phyloP scores from a whole-genome alignment of 2,797 vertebrate species.

The Ibycter americanus region DNA sequence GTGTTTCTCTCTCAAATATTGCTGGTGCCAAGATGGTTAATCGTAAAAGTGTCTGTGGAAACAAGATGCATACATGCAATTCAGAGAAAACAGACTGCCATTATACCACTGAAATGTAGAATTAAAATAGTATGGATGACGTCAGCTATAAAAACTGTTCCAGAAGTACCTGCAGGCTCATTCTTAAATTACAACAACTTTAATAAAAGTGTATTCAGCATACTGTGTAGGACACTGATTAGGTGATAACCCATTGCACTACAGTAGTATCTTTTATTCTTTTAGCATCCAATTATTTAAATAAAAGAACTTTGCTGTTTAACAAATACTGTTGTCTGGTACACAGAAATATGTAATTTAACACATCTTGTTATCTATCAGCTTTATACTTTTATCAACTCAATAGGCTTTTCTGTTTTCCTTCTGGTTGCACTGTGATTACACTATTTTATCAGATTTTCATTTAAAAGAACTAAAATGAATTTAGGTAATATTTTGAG shows the following conservation, averaged over 20 bases:
- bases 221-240: not conserved
- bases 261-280: not conserved
- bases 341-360: constrained; percentile 14
- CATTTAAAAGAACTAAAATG: not conserved
- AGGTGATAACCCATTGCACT: not conserved
- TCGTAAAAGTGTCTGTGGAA: not conserved
- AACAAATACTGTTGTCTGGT: constrained; percentile 2
- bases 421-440: not conserved
- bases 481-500: not conserved
- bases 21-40: not conserved
- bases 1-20: not conserved
- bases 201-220: not conserved
- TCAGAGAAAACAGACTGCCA: not conserved
- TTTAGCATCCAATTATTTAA: not conserved
- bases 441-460: constrained; percentile 22
- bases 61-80: fast-evolving
- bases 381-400: not conserved
- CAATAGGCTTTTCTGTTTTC: constrained; percentile 12
- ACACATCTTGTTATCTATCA: not conserved
- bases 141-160: not conserved
- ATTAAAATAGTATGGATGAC: not conserved
- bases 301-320: not conserved
- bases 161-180: not conserved
- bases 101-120: not conserved
- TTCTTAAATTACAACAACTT: not conserved